phyloP scores from a whole-genome alignment of 2,888 invertebrate species.

The Cetonia aurata region DNA sequence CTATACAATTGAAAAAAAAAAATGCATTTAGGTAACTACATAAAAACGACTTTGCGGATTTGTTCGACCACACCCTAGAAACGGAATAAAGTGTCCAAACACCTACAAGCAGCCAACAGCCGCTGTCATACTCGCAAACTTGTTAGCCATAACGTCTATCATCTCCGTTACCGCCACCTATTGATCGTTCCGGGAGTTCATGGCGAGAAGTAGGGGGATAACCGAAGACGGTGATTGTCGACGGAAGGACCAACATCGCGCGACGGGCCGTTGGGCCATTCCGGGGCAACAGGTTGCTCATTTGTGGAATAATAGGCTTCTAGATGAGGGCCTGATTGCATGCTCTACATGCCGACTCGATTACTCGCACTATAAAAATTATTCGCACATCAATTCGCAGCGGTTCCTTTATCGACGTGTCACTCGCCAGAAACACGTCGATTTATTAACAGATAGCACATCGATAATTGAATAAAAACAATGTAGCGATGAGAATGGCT shows the following conservation, averaged over 20 bases:
- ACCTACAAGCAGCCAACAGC: not conserved
- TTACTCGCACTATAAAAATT: constrained; percentile 42
- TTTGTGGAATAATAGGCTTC: constrained; percentile 42
- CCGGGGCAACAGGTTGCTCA: constrained; percentile 48
- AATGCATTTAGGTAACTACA: too few relatives aligned
- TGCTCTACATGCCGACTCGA: constrained; percentile 33
- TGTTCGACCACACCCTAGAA: constrained; percentile 34
- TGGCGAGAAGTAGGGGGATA: constrained; percentile 2
- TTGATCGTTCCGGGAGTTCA: constrained; percentile 21
- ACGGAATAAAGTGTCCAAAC: constrained; percentile 23
- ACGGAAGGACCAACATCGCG: not conserved
- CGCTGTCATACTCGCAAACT: not conserved
- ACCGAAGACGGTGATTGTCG: constrained; percentile 8
- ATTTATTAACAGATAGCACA: not conserved
- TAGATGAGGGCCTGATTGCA: constrained; percentile 36
- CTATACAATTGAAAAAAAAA: too few relatives aligned
- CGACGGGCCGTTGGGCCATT: constrained; percentile 8
- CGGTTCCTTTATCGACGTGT: not conserved
- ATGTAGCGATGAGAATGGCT: not conserved
- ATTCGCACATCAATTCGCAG: constrained; percentile 29
- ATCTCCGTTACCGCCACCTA: constrained; percentile 14
- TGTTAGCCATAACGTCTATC: constrained; percentile 2
- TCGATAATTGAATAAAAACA: not conserved
- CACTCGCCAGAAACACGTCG: not conserved
- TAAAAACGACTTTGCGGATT: not conserved